Conservation (phyloP, 2,888 invertebrate species). For the Geotrupes spiniger region DNA sequence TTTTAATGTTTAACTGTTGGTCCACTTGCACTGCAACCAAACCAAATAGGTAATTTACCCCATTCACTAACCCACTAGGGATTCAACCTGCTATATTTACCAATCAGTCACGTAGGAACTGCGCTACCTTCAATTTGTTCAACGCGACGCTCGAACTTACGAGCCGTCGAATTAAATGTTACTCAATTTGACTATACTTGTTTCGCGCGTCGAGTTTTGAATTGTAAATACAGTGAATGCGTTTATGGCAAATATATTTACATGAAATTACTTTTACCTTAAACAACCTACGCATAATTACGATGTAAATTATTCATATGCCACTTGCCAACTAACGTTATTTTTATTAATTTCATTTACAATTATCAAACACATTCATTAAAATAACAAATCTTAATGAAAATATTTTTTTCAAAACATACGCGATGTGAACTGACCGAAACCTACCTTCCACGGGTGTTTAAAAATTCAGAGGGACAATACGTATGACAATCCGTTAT, state of each 20-base stretch:
- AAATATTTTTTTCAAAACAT: not conserved
- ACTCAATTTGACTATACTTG: slow-evolving; percentile 2
- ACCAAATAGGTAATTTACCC: slow-evolving; percentile 6
- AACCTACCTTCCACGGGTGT: slow-evolving; percentile 2
- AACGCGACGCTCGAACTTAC: not conserved
- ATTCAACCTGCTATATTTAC: not conserved
- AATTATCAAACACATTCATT: not conserved
- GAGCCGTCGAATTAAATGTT: not conserved
- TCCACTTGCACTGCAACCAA: too few species aligned
- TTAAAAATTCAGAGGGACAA: slow-evolving; percentile 1
- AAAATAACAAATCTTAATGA: not conserved
- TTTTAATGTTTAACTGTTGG: slow-evolving; percentile 7
- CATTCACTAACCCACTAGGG: not conserved
- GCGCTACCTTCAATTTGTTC: not conserved
- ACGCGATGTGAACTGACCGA: too few species aligned
- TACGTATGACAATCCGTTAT: slow-evolving; percentile 6
- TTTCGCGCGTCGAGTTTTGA: not conserved
- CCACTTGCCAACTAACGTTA: too few species aligned
- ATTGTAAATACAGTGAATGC: slow-evolving; percentile 3
- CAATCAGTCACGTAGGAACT: slow-evolving; percentile 1
- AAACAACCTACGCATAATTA: slow-evolving; percentile 3
- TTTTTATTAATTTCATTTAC: too few species aligned
- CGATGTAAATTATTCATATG: slow-evolving; percentile 1
- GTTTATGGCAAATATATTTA: slow-evolving; percentile 2
- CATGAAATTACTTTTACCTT: slow-evolving; percentile 5